phyloP scores from a whole-genome alignment of 2,113 vertebrate species.

The Nicator chloris region DNA sequence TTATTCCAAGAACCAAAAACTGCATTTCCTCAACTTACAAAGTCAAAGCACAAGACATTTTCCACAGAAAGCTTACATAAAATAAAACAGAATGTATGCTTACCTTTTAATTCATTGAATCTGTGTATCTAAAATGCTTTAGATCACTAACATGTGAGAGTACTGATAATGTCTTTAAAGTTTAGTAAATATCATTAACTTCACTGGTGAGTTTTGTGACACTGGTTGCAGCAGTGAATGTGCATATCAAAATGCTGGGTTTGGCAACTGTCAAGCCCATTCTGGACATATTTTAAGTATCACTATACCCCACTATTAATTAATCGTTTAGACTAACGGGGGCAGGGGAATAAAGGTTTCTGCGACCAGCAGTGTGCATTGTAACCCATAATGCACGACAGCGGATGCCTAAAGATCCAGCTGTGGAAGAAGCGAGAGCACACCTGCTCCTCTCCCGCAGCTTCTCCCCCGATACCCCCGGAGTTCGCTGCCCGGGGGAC shows the following conservation, averaged over 20 bases:
- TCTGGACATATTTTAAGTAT: background rate
- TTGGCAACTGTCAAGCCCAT: background rate
- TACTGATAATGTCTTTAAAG: background rate
- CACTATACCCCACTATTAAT: background rate
- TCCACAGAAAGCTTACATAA: background rate
- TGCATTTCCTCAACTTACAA: background rate
- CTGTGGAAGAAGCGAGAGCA: background rate
- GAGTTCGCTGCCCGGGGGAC: background rate
- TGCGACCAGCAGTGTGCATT: rapidly evolving
- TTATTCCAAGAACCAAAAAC: background rate
- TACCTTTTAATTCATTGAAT: background rate
- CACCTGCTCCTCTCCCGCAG: background rate
- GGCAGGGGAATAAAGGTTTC: background rate
- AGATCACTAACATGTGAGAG: rapidly evolving
- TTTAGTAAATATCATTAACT: background rate
- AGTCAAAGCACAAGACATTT: background rate
- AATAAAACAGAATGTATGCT: background rate
- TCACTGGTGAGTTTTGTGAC: background rate
- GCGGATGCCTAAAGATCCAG: background rate
- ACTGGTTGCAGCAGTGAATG: background rate
- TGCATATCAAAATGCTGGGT: background rate
- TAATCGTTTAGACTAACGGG: background rate
- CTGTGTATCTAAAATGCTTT: background rate
- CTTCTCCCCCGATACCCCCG: background rate
- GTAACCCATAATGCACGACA: background rate